These are phyloP conservation scores for Drosophila percnosoma DNA, from an alignment of 2,888 invertebrate species.

Conservation along the genomic window DNA sequence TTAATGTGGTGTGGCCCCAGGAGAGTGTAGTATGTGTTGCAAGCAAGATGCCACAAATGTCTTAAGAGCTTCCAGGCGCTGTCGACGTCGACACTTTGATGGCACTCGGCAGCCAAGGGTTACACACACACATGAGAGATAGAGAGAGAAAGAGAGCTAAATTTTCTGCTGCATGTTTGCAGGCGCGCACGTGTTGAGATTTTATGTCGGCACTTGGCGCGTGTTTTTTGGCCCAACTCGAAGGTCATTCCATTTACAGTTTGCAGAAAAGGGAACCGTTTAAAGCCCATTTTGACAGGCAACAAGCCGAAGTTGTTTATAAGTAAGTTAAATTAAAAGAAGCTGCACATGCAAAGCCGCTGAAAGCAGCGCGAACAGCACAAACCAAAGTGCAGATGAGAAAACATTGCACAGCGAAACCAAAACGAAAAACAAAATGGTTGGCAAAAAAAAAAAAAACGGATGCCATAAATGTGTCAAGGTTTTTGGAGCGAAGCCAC, in stretches of 20 bases:
- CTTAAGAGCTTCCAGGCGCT: constrained; percentile 68
- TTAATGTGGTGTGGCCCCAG: constrained; percentile 30
- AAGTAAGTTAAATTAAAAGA: constrained; percentile 72
- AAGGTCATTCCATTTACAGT: constrained; percentile 66
- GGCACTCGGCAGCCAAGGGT: constrained; percentile 65
- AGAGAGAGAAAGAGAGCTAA: background rate
- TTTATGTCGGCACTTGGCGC: constrained; percentile 52
- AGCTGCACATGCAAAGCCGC: constrained; percentile 59
- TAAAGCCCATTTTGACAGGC: constrained; percentile 59
- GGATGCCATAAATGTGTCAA: constrained; percentile 67
- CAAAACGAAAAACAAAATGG: constrained; percentile 16
- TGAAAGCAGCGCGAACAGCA: constrained; percentile 50
- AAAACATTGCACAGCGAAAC: constrained; percentile 11
- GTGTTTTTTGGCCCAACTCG: constrained; percentile 54
- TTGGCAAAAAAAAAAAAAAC: constrained; percentile 30
- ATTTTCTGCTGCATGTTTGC: constrained; percentile 54
- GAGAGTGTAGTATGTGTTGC: constrained; percentile 37
- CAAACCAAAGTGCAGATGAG: constrained; percentile 34
- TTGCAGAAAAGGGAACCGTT: constrained; percentile 39
- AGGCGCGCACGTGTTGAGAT: constrained; percentile 65
- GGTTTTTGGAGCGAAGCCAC: constrained; percentile 44
- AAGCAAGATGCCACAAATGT: constrained; percentile 70
- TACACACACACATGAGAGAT: constrained; percentile 17
- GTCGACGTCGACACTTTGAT: constrained; percentile 65
- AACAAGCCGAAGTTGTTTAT: constrained; percentile 61